Percentiles rank a stretch among this genome's conserved stretches.
phyloP scores from a whole-genome alignment of 2,113 vertebrate species.

The Dolichotis patagonum region DNA sequence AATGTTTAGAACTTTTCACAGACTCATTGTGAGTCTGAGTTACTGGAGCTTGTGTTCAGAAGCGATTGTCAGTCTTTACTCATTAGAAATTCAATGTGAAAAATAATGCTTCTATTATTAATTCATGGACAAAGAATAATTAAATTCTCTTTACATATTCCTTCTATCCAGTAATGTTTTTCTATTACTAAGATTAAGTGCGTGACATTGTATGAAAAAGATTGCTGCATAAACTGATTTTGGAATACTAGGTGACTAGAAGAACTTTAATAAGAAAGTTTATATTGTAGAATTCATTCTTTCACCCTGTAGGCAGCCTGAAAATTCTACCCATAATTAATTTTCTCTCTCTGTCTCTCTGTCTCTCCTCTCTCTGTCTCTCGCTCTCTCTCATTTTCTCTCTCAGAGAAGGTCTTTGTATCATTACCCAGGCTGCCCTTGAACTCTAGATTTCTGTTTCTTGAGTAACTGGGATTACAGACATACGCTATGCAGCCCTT shows the following conservation, averaged over 20 bases:
- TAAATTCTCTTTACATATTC: conserved; percentile 48
- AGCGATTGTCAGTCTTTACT: conserved; percentile 6
- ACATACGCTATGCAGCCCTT: fast-evolving
- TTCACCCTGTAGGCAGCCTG: not conserved
- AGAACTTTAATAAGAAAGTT: not conserved
- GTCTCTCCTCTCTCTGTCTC: not conserved
- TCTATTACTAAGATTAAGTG: conserved; percentile 31
- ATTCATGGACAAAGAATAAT: conserved; percentile 58
- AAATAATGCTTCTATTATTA: conserved; percentile 61
- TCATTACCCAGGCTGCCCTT: not conserved
- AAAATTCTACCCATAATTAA: not conserved
- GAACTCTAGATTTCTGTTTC: not conserved
- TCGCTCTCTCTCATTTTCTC: too few relatives aligned
- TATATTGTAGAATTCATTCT: not conserved
- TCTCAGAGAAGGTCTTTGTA: not conserved
- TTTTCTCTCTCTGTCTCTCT: not conserved
- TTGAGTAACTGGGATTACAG: not conserved
- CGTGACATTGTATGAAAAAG: conserved; percentile 40
- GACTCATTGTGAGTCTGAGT: not conserved
- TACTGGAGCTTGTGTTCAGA: conserved; percentile 46
- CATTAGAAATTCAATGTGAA: conserved; percentile 56
- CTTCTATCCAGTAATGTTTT: conserved; percentile 1
- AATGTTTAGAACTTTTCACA: conserved; percentile 1
- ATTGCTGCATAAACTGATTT: not conserved
- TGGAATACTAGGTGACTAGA: conserved; percentile 40